Evolutionary conservation across 1,140 invertebrate genomes (phyloP).

Genomic region (Zaprionus davidi): DNA sequence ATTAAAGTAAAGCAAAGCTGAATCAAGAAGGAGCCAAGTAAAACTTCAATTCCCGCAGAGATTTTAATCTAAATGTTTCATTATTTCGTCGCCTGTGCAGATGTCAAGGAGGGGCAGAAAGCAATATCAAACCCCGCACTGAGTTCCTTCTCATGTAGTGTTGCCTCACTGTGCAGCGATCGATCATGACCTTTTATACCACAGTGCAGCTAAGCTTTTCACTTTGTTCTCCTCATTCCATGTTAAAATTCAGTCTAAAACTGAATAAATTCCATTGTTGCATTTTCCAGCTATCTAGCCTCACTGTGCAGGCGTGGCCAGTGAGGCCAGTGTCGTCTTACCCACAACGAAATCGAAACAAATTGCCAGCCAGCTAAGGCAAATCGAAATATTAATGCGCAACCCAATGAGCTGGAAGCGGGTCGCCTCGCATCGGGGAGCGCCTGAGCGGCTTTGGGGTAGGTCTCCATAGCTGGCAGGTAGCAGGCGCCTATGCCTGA

Average conservation of each 20-base stretch:
- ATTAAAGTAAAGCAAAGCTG: too few relatives aligned
- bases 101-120: too few relatives aligned
- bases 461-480: slow-evolving; percentile 46
- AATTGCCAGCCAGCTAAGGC: slow-evolving; percentile 73
- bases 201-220: too few relatives aligned
- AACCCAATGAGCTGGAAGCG: slow-evolving; percentile 74
- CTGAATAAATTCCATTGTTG: not conserved
- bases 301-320: not conserved
- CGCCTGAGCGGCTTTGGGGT: slow-evolving; percentile 18
- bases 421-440: slow-evolving; percentile 14
- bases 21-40: too few relatives aligned
- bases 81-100: too few relatives aligned
- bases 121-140: too few relatives aligned
- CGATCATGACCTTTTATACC: too few relatives aligned
- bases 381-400: slow-evolving; percentile 80
- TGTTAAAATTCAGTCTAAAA: not conserved
- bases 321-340: not conserved
- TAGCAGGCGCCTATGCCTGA: slow-evolving; percentile 29
- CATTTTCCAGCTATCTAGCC: not conserved
- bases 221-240: too few relatives aligned
- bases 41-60: too few relatives aligned
- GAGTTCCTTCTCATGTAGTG: too few relatives aligned
- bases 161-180: too few relatives aligned
- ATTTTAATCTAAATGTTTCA: too few relatives aligned
- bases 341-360: slow-evolving; percentile 67